A percentile compares a stretch with the other conserved stretches of the same genome.
Conservation (phyloP, 1,140 invertebrate species). For the Streblospio benedicti region DNA sequence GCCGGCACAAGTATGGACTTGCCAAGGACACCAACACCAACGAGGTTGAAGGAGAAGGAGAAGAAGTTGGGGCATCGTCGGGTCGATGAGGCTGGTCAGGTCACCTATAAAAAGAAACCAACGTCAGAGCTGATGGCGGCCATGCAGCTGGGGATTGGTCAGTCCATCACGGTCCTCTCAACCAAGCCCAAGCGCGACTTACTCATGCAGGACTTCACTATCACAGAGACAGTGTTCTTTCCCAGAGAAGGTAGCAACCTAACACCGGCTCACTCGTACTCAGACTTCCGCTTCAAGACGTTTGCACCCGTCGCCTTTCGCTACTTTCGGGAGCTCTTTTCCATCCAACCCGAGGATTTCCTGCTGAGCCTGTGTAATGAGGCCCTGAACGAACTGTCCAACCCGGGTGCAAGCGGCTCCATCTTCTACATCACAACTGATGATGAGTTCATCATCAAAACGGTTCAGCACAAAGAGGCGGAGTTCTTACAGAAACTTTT, state of each 20-base stretch:
- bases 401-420: constrained; percentile 97
- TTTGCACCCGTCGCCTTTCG: constrained; percentile 99
- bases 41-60: constrained; percentile 11
- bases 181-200: constrained; percentile 96
- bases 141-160: constrained; percentile 79
- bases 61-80: constrained; percentile 15
- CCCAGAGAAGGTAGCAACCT: constrained; percentile 50
- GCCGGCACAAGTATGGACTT: no score
- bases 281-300: constrained; percentile 76
- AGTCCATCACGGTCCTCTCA: constrained; percentile 87
- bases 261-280: constrained; percentile 56
- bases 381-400: constrained; percentile 84
- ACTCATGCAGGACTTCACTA: constrained; percentile 99
- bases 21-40: no score
- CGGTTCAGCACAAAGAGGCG: constrained; percentile 98
- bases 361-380: constrained; percentile 94
- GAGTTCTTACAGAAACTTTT: constrained; percentile 98
- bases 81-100: constrained; percentile 15
- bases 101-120: constrained; percentile 60
- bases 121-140: constrained; percentile 96
- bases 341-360: constrained; percentile 98
- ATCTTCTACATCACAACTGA: constrained; percentile 98
- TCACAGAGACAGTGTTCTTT: constrained; percentile 62
- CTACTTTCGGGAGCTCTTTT: constrained; percentile 97
- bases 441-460: constrained; percentile 99